Evolutionary conservation across 1,140 invertebrate genomes (phyloP), one percentile per base, ranked within the genome.

Genomic region (Babylonia areolata): DNA sequence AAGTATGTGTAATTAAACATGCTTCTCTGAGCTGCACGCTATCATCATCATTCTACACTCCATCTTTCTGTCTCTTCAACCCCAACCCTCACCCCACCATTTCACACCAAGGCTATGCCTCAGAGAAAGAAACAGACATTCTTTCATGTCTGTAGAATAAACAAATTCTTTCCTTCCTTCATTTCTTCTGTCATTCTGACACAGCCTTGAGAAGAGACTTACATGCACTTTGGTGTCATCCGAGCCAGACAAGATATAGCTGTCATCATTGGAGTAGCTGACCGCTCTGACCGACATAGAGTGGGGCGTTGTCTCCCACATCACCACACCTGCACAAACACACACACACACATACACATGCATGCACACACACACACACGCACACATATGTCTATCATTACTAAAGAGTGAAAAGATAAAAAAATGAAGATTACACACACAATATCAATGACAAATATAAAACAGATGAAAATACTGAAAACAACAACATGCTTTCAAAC

Each of bases 141-240:
- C 20, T 20, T 51, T 51, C 9, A 51, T 20, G 9, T 51, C 20
- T 51, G 20, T 20, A 6, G 46, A 51, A 51, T 6, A 51, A 20
- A 11, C 20, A 51, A 51, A 51, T 6, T 69, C 64, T n/a, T 6
- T 69, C 64, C 11, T 28, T 31, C n/a, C n/a, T n/a, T n/a, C n/a
- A 12, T 54, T 23, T 23, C 9, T 54, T 23, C 51, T 23, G 11
- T 54, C 51, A 12, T 23, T 23, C 9, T n/a, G n/a, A 5, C 64
- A 28, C 28, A 31, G 6, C 9, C 64, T 5, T n/a, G 17, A 5
- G 5, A 69, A 69, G 9, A 69, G 64, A 83, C 35, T 80, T 85
- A 94, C 90, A 88, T 88, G 88, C 20, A 88, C 87, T 85, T 64
- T 89, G 51, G 75, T 81, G 69, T 93, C 92, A 89, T 92, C 91